Evolutionary conservation across 2,888 invertebrate species (phyloP), one percentile per base, ranked within the genome.

Genomic region (Cantharis nigra): DNA sequence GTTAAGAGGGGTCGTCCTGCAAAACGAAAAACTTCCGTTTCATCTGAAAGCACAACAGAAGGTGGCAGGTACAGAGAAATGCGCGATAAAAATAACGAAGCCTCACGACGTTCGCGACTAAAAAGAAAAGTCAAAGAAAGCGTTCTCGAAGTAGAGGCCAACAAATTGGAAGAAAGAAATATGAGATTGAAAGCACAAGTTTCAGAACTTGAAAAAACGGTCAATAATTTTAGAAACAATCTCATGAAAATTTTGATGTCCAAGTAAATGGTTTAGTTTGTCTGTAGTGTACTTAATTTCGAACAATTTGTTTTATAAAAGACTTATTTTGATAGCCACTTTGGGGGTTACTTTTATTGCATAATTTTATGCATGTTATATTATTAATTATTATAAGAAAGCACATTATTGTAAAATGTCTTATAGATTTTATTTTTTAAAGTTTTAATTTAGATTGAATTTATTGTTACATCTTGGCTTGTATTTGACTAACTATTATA

Each of bases 11-110:
- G 92, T 20, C 88, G 92, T 23, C 91, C 92, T 33, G 91, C 91
- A 20, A 91, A 91, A 81, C 85, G 91, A 73, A 86, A 91, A 80
- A 89, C 89, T 77, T 83, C 90, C 9, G 79, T 87, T 20, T 83
- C 85, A 4, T 85, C 89, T 85, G 75, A 90, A 88, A 63, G 63
- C 26, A 63, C 11, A 33, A 18, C 16, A 9, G 90, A 78, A 88
- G 88, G 78, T 87, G 84, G 89, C 62, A 91, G 90, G 80, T 94
- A 95, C 86, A 89, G 93, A 71, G 93, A 94, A 84, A 90, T 93
- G 80, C 89, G 95, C 75, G 93, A 94, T 85, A 94, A 94, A 86
- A 95, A 95, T 87, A 95, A 95, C 85, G 94, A 94, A 87, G 94
- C 95, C 65, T 95, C 95, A 64, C 90, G 94, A 82, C 91, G 92